These are phyloP conservation scores for Denticeps clupeoides DNA, from an alignment of 2,797 vertebrate species.

Conservation along the genomic window DNA sequence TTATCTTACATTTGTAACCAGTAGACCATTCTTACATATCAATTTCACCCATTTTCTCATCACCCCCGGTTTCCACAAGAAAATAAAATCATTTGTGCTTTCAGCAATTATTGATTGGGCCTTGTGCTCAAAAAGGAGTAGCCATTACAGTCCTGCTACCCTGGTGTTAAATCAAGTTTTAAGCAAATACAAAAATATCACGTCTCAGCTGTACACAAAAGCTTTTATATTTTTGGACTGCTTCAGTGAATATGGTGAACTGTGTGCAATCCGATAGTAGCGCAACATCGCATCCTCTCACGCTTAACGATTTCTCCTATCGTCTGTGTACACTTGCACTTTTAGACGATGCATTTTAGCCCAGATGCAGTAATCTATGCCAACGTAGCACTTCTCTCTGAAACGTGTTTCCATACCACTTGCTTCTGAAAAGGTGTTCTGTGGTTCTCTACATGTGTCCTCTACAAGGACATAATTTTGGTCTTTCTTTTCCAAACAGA, in stretches of 20 bases:
- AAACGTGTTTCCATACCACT: slow-evolving; percentile 4
- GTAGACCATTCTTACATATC: slow-evolving; percentile 75
- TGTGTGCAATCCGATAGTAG: background rate
- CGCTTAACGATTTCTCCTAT: background rate
- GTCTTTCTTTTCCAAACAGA: background rate
- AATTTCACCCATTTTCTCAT: slow-evolving; percentile 76
- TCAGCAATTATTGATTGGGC: slow-evolving; percentile 76
- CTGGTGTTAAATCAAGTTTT: slow-evolving; percentile 73
- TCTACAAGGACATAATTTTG: slow-evolving; percentile 6
- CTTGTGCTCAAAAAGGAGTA: slow-evolving; percentile 64
- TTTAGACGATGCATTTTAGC: background rate
- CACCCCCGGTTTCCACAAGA: slow-evolving; percentile 64
- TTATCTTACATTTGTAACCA: slow-evolving; percentile 63
- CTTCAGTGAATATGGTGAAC: background rate
- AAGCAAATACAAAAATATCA: slow-evolving; percentile 72
- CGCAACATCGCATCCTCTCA: background rate
- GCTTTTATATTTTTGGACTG: slow-evolving; percentile 35
- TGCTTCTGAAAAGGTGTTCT: background rate
- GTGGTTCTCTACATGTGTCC: background rate
- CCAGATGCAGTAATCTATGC: background rate
- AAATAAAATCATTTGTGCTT: slow-evolving; percentile 77
- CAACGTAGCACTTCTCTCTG: background rate
- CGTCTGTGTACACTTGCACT: background rate
- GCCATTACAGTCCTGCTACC: slow-evolving; percentile 68
- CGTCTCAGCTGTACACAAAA: slow-evolving; percentile 64